Conservation (phyloP, 2,888 invertebrate genomes). For the Euzophera pinguis region DNA sequence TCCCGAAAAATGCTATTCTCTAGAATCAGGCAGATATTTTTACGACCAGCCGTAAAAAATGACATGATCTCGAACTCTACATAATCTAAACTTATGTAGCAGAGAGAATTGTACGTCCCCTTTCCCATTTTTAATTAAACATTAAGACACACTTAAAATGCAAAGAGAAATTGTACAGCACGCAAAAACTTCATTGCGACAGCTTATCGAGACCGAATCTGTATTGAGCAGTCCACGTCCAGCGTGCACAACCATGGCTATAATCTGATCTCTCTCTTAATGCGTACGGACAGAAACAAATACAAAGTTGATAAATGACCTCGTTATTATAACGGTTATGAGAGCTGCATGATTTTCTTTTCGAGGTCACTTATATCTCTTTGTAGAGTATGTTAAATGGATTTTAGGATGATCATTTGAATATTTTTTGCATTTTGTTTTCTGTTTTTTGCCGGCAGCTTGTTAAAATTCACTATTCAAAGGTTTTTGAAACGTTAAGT, state of each 20-base stretch:
- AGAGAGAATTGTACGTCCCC: too few relatives aligned
- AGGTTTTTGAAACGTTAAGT: conserved; percentile 20
- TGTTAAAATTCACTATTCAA: background rate
- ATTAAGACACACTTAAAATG: too few relatives aligned
- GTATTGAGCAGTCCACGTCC: conserved; percentile 21
- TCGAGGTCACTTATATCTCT: conserved; percentile 68
- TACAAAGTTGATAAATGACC: conserved; percentile 72
- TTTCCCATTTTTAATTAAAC: background rate
- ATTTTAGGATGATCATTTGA: conserved; percentile 52
- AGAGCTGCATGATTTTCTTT: conserved; percentile 72
- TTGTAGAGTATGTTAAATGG: conserved; percentile 64
- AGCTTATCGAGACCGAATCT: conserved; percentile 7
- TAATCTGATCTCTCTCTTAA: conserved; percentile 48
- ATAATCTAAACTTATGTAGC: too few relatives aligned
- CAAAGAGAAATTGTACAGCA: background rate
- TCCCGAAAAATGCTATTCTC: too few relatives aligned
- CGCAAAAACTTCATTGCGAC: background rate
- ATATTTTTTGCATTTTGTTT: conserved; percentile 32
- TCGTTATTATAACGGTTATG: conserved; percentile 75
- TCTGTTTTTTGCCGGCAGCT: background rate
- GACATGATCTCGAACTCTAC: too few relatives aligned
- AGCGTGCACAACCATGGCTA: conserved; percentile 27
- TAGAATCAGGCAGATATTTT: too few relatives aligned
- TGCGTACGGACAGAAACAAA: conserved; percentile 66
- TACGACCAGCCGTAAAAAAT: too few relatives aligned